Base-by-base conservation (phyloP, 1,140 invertebrate genomes). In the Saxidomus purpurata region DNA sequence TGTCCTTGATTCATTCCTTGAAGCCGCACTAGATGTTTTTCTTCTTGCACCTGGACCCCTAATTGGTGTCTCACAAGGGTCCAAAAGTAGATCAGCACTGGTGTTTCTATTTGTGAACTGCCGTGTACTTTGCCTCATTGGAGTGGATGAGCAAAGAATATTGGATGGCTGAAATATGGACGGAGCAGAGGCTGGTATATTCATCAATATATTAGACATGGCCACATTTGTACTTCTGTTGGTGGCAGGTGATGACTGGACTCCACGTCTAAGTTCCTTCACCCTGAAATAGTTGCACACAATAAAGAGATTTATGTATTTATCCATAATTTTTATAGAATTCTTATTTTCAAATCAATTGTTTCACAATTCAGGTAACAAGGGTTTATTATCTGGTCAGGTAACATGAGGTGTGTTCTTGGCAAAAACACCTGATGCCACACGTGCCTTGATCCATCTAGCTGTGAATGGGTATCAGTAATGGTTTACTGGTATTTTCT, bases 111-210 rank as follows among this genome's bases (percentile, higher is more conserved):
- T 91, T 49, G 69, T 90, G 15, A 89, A 90, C 34, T 92, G 83
- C 8, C 89, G 69, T 34, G 88, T 89, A 61, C 74, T 76, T 31
- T 90, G 90, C 87, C 92, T 90, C 67, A 94, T 92, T 38, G 95
- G 95, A 13, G 95, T 95, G 19, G 95, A 95, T n/a, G 94, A 95
- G 89, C 94, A 94, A 17, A 93, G 90, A 67, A 95, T 93, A 76
- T 94, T 95, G 40, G 93, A 93, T 9, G 95, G 95, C 88, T 95
- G 94, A 82, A 95, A 95, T 13, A 94, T 89, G 71, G 94, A 93
- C 19, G 93, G 94, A 22, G 93, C 92, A 25, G 92, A 91, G 13
- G 92, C 84, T 22, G 94, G 94, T 67, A 94, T 95, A 82, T 95
- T 95, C 91, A 94, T 93, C 34, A 94, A 81, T 15, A 94, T 91